Evolutionary conservation across 2,888 invertebrate species (phyloP), one percentile per base, ranked within the genome.

Genomic region (Cantharis rustica): DNA sequence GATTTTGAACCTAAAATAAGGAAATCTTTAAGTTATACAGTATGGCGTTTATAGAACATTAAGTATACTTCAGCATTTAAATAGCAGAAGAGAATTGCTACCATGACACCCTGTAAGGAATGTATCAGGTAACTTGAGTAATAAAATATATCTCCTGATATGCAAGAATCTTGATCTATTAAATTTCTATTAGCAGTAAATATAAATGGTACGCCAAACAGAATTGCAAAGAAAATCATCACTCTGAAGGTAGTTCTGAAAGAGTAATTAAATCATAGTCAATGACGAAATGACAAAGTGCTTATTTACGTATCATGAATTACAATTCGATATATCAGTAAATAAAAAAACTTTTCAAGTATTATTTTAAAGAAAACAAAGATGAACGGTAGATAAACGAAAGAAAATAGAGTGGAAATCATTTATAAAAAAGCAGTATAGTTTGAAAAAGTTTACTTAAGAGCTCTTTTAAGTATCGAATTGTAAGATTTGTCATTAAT

Each of bases 141-240:
- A 81, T 91, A 92, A 82, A 92, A 93, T 13, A 88, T 84, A 82
- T 93, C 91, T 81, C 92, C 91, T 3, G 86, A 79, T 82, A 85
- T 0, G 82, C 87, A 86, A 89, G 92, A 81, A 88, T 88, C 81
- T 70, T 83, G 83, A 0, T 87, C 87, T 0, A 92, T 90, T 15
- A 87, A 86, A 2, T 91, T 91, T 72, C 91, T 86, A 61, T 91
- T 88, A 0, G 91, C 90, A 0, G 92, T 91, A 72, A 93, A 86
- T 16, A 94, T 88, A 82, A 93, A 93, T 83, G 94, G 93, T 0
- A 92, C 89, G 1, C 94, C 94, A 81, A 94, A 93, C 47, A 94
- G 87, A 0, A 94, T 93, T 86, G 94, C 90, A 80, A 94, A 88
- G 81, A 94, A 92, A 68, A 93, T 82, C 0, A 93, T 92, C 0